Percentiles rank a stretch among this genome's conserved stretches.
These are phyloP conservation scores for Thalpophila matura DNA, from an alignment of 2,888 invertebrate genomes.

Conservation along the genomic window DNA sequence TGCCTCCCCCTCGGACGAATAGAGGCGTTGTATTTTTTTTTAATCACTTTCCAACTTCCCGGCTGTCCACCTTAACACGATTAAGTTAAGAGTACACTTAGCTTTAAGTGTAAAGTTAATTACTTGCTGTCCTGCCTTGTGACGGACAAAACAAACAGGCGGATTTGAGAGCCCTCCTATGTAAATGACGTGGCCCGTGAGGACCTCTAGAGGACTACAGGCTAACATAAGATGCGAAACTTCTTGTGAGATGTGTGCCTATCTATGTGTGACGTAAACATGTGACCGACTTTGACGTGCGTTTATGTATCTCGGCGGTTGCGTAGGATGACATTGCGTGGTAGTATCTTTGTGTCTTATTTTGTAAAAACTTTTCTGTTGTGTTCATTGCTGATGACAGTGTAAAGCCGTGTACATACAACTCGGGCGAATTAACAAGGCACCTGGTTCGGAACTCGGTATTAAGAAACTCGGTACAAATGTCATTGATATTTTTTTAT, in stretches of 20 bases:
- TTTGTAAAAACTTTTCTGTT: too few relatives aligned
- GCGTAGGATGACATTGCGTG: not conserved
- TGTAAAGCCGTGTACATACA: too few relatives aligned
- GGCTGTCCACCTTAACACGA: constrained; percentile 52
- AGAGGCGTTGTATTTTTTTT: too few relatives aligned
- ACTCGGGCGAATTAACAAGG: too few relatives aligned
- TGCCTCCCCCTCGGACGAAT: too few relatives aligned
- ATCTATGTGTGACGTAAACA: constrained; percentile 11
- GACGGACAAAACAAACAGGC: constrained; percentile 68
- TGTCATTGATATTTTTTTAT: too few relatives aligned
- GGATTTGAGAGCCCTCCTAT: constrained; percentile 65
- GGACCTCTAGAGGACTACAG: constrained; percentile 30
- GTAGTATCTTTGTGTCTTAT: constrained; percentile 4
- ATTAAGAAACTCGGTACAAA: too few relatives aligned
- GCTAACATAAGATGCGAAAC: constrained; percentile 46
- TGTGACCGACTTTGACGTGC: constrained; percentile 29
- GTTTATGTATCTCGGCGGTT: constrained; percentile 10
- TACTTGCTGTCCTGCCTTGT: constrained; percentile 67
- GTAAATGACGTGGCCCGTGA: constrained; percentile 67
- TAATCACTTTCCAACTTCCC: constrained; percentile 9
- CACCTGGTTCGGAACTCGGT: too few relatives aligned
- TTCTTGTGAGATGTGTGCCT: constrained; percentile 46
- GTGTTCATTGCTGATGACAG: too few relatives aligned
- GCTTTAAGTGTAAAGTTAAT: constrained; percentile 79
- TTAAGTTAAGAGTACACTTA: constrained; percentile 67